Percentiles rank a stretch among this genome's conserved stretches.
Conservation (phyloP, 2,797 vertebrate species). For the Chelon labrosus region DNA sequence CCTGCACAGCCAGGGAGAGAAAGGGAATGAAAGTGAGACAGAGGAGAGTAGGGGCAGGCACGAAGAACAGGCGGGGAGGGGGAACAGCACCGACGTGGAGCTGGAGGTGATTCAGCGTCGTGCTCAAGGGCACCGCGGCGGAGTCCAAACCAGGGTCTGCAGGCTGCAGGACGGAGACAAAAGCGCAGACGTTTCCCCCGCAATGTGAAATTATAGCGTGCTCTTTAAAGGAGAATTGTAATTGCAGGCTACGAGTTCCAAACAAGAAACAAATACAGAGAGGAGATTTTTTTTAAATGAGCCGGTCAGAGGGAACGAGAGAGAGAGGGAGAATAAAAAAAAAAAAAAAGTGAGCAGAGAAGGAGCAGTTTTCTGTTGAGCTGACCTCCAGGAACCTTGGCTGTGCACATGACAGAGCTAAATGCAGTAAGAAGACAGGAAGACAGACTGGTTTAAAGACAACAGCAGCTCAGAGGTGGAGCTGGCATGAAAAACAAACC, state of each 20-base stretch:
- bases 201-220: constrained; percentile 55
- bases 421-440: constrained; percentile 58
- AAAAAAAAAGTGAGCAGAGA: constrained; percentile 29
- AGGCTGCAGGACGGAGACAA: constrained; percentile 11
- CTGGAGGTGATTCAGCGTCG: too few relatives aligned
- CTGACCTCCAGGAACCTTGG: constrained; percentile 68
- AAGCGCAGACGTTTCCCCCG: constrained; percentile 40
- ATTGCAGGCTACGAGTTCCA: constrained; percentile 63
- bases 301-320: constrained; percentile 19
- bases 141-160: constrained; percentile 8
- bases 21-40: constrained; percentile 45
- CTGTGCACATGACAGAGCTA: constrained; percentile 63
- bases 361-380: constrained; percentile 48
- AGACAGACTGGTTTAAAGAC: constrained; percentile 62
- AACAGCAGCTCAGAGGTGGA: constrained; percentile 67
- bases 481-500: constrained; percentile 69
- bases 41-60: background rate
- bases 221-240: constrained; percentile 46
- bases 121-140: constrained; percentile 44
- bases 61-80: too few relatives aligned
- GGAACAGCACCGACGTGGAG: too few relatives aligned
- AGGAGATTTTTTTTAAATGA: constrained; percentile 38
- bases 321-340: background rate
- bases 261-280: constrained; percentile 58
- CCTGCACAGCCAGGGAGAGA: constrained; percentile 43